phyloP scores from a whole-genome alignment of 2,113 vertebrate genomes.

The Oriolus oriolus region DNA sequence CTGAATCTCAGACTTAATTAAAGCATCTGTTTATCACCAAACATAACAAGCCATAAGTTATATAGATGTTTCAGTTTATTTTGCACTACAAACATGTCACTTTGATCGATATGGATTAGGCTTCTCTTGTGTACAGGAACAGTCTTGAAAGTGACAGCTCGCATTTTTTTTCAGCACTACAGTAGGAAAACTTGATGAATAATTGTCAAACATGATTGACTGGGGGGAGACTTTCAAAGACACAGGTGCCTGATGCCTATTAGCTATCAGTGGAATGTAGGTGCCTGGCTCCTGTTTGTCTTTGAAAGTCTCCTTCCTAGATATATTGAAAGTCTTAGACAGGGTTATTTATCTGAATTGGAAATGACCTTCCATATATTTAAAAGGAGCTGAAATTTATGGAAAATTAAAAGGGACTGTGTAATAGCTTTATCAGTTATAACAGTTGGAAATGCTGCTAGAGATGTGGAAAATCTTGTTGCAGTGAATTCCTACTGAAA shows the following conservation, averaged over 20 bases:
- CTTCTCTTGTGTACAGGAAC: constrained; percentile 21
- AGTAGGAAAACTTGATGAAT: constrained; percentile 11
- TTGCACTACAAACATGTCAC: constrained; percentile 54
- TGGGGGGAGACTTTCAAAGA: constrained; percentile 25
- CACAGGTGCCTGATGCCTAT: not conserved
- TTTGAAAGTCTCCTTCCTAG: constrained; percentile 26
- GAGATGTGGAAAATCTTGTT: not conserved
- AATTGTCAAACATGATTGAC: constrained; percentile 9
- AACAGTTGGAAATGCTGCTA: not conserved
- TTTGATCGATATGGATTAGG: constrained; percentile 61
- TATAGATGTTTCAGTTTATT: constrained; percentile 62
- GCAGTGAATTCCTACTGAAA: not conserved
- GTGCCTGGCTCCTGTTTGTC: not conserved
- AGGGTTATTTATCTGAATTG: not conserved
- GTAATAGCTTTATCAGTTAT: not conserved
- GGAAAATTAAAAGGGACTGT: not conserved
- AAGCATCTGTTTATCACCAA: constrained; percentile 65
- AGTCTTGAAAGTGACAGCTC: constrained; percentile 42
- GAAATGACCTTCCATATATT: not conserved
- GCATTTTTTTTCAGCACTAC: not conserved
- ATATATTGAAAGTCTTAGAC: not conserved
- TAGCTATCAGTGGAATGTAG: constrained; percentile 16
- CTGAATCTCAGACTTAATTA: constrained; percentile 62
- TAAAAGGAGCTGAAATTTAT: not conserved
- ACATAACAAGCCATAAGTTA: constrained; percentile 65